These are phyloP conservation scores for Nowickia ferox DNA, from an alignment of 2,888 invertebrate genomes.

Conservation along the genomic window DNA sequence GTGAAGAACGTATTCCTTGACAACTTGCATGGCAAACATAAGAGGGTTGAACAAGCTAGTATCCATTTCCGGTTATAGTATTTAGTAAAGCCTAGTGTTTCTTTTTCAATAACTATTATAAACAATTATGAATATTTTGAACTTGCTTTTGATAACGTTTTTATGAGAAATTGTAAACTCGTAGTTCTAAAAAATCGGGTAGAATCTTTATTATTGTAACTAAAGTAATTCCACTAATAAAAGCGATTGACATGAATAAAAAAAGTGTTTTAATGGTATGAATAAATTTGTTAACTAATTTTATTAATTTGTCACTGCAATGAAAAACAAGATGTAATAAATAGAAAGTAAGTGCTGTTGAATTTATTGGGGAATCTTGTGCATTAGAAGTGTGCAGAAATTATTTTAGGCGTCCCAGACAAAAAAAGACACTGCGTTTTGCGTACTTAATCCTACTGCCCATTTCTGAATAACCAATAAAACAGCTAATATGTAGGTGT, in stretches of 20 bases:
- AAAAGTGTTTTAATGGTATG: background rate
- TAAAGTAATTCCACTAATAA: conserved; percentile 60
- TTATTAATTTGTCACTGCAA: background rate
- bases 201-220: conserved; percentile 67
- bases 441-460: too few species aligned
- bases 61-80: background rate
- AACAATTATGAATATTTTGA: conserved; percentile 20
- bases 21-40: background rate
- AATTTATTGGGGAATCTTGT: too few species aligned
- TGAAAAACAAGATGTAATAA: background rate
- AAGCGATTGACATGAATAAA: conserved; percentile 48
- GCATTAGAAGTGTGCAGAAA: too few species aligned
- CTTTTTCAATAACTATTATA: background rate
- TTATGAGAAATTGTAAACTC: conserved; percentile 15
- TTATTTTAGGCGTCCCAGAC: too few species aligned
- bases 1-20: background rate
- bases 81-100: background rate
- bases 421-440: too few species aligned
- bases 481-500: too few species aligned
- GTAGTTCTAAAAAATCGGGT: conserved; percentile 44
- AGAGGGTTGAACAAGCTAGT: background rate
- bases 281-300: background rate
- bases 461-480: too few species aligned
- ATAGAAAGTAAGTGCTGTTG: too few species aligned
- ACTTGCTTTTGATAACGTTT: conserved; percentile 28